Evolutionary conservation across 2,113 vertebrate species (phyloP), one percentile per base, ranked within the genome.

Genomic region (Donacobius atricapilla): DNA sequence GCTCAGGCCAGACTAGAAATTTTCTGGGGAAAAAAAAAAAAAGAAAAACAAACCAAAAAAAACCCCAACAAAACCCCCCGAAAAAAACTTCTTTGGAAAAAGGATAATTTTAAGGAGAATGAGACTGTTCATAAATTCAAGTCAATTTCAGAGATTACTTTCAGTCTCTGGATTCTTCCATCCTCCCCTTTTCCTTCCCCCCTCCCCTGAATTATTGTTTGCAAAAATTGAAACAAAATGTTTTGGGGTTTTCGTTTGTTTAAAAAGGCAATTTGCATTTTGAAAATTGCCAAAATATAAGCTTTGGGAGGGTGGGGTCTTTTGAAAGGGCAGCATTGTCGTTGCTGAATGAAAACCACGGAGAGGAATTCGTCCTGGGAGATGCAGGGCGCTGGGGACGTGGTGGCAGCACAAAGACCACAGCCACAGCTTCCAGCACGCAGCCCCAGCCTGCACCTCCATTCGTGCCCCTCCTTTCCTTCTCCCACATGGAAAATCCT

Each of bases 181-280:
- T 58, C 64, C 72, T 58, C 39, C 68, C 21, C 56, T 50, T 90
- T 85, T 50, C 75, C 80, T 66, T 73, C 51, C 22, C 82, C 65
- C 51, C 50, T 47, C 42, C 48, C 73, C 65, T 0, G 2, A 92
- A 97, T 97, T 89, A 96, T 97, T 97, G 96, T 96, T 92, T 17
- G 10, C 83, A 95, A 94, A 97, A 96, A 96, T 97, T 94, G 71
- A 92, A 97, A 96, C 94, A 96, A 94, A 97, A 97, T 96, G 95
- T 71, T 91, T 93, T 64, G 68, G 92, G 91, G 89, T 27, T 87
- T 95, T 96, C 11, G 40, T 94, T 95, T 96, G 87, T 93, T 95
- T 95, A 92, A 92, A 97, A 95, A 94, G 89, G 89, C 51, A 83
- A 96, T 94, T 96, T 95, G 91, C 91, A 95, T 96, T 94, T 82